Evolutionary conservation across 2,797 vertebrate species (phyloP), one percentile per base, ranked within the genome.

Genomic region (Gambelia wislizenii): DNA sequence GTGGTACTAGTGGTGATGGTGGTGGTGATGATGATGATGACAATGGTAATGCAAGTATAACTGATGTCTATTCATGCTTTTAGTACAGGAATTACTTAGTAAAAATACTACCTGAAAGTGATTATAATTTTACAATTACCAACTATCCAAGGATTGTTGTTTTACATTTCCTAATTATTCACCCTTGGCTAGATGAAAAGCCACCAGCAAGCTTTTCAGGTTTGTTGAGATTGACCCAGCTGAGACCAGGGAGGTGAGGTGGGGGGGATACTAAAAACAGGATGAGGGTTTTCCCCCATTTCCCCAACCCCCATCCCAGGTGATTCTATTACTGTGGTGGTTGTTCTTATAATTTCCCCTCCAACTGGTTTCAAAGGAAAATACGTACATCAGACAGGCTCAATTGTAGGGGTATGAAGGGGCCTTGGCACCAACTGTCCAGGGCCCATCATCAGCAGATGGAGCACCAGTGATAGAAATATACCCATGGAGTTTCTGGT

Each of bases 41-140:
- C 18, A 16, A 59, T 82, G 89, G 81, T 84, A 93, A 47, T 88
- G 89, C 64, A 64, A 83, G 33, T 67, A 78, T 87, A 86, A 69
- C 61, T 93, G 75, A 87, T 25, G 83, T 91, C 90, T 87, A 25
- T 87, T 61, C 90, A 90, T 74, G 83, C 89, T 93, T 79, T 76
- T 44, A 86, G 49, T 79, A 88, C 27, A 22, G 44, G 87, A 72
- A 90, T 90, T 89, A 81, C 91, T 94, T 90, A 92, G 91, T 72
- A 44, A 92, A 93, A 86, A 52, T 22, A 36, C 16, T 85, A 74
- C 81, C 67, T 74, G 39, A 74, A 61, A 89, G 18, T 47, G n/a
- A 74, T 14, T 84, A 49, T 49, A 27, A 10, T 79, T 84, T 84
- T 54, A 39, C 74, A 64, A 81, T 54, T 47, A 33, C 42, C 39